Base-by-base conservation (phyloP, 2,113 vertebrate genomes). In the Dipodomys spectabilis region DNA sequence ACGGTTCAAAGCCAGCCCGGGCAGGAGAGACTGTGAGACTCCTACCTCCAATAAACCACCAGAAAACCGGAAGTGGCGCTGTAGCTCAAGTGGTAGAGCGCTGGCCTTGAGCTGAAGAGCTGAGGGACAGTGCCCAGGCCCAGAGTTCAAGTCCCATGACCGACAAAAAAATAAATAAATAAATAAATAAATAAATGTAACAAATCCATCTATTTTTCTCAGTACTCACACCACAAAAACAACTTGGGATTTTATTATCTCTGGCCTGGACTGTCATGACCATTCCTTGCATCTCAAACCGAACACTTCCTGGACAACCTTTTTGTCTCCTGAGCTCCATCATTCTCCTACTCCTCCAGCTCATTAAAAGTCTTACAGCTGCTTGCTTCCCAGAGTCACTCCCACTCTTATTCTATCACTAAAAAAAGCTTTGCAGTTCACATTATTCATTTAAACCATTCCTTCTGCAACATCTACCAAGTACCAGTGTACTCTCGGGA, bases 171-270 rank as follows among this genome's bases (percentile, higher is more conserved):
- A n/a, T n/a, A n/a, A n/a, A n/a, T n/a, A n/a, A n/a, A n/a, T n/a
- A n/a, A n/a, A n/a, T n/a, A n/a, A n/a, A n/a, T n/a, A n/a, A n/a
- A n/a, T 89, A 13, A 68, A 73, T n/a, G 9, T 92, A 91, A 82
- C 62, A 90, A 91, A 95, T 74, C 30, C 53, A 68, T 71, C 79
- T 82, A 75, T 81, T 92, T 86, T 78, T 95, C 86, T 88, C 62
- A 69, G 90, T 45, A 32, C 23, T 15, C 60, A 45, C 10, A 15
- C 32, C 84, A 86, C 49, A 82, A 62, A 23, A 60, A n/a, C 16
- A 86, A 84, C 30, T 75, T 4, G 6, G 35, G 62, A 72, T 80
- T 82, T 45, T 75, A 27, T 78, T 53, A 53, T 32, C 72, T 65
- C 62, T 65, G 86, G 8, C 67, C n/a, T 68, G 53, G 60, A 89